Base-by-base conservation (phyloP, 2,888 invertebrate genomes). In the Mayetiola destructor region DNA sequence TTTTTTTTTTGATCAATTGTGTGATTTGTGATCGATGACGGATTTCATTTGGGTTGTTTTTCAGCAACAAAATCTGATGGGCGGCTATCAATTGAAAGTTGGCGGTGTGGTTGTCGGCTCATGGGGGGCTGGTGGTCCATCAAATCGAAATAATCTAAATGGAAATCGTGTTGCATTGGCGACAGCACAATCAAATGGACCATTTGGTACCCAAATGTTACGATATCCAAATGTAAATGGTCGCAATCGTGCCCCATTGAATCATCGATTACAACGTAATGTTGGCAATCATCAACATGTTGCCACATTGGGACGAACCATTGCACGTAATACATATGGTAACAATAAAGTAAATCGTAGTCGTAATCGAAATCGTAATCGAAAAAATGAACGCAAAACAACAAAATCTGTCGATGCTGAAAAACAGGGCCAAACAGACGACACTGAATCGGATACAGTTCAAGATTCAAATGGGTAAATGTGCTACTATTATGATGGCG, bases 31-130 rank as follows among this genome's bases (percentile, higher is more conserved):
- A n/a, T n/a, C n/a, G n/a, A n/a, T n/a, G n/a, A n/a, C n/a, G n/a
- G n/a, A n/a, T n/a, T n/a, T n/a, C 4, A 18, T 14, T 12, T 36
- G 20, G 36, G 20, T 21, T 21, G 20, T 21, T 23, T 29, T 27
- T 2, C 40, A 56, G 39, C 39, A 39, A 5, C 18, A 20, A 27
- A 27, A 6, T 12, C 32, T 35, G n/a, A 32, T 54, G 54, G 53
- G 53, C 52, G 65, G 63, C 32, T 66, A 64, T 61, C 66, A 66
- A 55, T 61, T 66, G 9, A 66, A 66, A 64, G 66, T 66, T 37
- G 66, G 66, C 59, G 66, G 66, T 61, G 63, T 66, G 62, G 66
- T 66, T 62, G 65, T 65, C 61, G 66, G 66, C 60, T 64, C 64
- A 48, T 66, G 66, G 66, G 65, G 65, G 54, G 61, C 55, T 21